phyloP scores from a whole-genome alignment of 2,888 invertebrate species.

The Adela reaumurella region DNA sequence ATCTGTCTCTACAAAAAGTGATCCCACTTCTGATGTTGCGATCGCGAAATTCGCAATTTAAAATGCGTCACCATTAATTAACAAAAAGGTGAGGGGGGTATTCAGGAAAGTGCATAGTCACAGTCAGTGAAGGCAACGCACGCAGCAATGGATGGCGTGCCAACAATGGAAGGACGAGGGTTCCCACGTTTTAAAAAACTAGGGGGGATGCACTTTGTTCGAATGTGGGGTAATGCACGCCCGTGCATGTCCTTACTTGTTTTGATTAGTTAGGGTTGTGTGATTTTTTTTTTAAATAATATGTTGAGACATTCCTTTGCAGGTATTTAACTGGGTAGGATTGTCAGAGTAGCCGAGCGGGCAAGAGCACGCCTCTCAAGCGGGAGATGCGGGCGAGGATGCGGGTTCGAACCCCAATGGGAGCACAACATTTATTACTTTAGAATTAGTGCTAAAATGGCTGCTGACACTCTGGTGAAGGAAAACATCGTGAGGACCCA shows the following conservation, averaged over 20 bases:
- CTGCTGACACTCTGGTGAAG: no score
- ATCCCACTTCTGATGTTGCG: neutral
- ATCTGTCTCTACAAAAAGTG: neutral
- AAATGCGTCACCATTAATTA: neutral
- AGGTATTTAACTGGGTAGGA: no score
- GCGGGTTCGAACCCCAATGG: no score
- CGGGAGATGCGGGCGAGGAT: no score
- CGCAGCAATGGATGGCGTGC: neutral
- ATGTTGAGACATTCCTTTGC: no score
- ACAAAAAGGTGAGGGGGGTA: neutral
- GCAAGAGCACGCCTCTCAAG: no score
- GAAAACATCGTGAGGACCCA: no score
- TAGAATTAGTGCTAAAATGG: no score
- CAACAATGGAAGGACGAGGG: neutral
- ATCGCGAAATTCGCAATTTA: neutral
- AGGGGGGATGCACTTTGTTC: constrained; percentile 26
- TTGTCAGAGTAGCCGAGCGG: no score
- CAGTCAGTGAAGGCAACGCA: constrained; percentile 25
- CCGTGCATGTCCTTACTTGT: constrained; percentile 22
- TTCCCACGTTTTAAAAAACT: constrained; percentile 45
- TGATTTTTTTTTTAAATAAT: no score
- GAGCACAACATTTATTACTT: no score
- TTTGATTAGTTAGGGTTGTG: constrained; percentile 4
- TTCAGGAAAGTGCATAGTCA: neutral
- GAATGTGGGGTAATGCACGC: constrained; percentile 27